Base-by-base conservation (phyloP, 2,888 invertebrate species). In the Tetramorium bicarinatum region DNA sequence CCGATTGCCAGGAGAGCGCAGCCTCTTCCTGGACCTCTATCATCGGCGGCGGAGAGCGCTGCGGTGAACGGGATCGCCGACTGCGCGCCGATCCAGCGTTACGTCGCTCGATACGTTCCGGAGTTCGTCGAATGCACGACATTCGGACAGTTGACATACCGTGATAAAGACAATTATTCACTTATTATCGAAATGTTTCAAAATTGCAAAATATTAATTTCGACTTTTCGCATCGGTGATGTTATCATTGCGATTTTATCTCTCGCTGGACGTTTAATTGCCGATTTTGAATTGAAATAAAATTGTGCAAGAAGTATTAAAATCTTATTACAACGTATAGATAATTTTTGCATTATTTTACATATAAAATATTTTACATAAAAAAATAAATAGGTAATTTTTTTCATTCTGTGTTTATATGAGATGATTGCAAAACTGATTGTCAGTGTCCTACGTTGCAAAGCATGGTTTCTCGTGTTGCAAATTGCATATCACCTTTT, bases 1-100 rank as follows among this genome's bases (percentile, higher is more conserved):
- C 76, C 76, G 41, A 79, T 67, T 64, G 71, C 29, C 84, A 67
- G 82, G 84, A 54, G 81, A 54, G 82, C 80, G 86, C 83, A 83
- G 80, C 82, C 86, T 89, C 87, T 87, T 89, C 83, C 89, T 87
- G 81, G 64, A 80, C 79, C 47, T 59, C 44, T 25, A 44, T 25
- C 69, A 69, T 47, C 79, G 79, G 56, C 21, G 18, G 15, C 34
- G 34, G 56, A 69, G 56, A 69, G 56, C 44, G 52, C 54, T 41
- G 47, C 44, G 67, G n/a, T 44, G 44, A 79, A 56, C 69, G 34
- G 34, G 18, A 79, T 79, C 71, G 71, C 29, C 44, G 71, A 79
- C 59, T 38, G 71, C 71, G 66, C 44, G 47, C 47, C 66, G 79
- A 80, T 80, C 71, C 34, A 79, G 21, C 21, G 13, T 71, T 21